Percentiles rank a stretch among this genome's conserved stretches.
These are phyloP conservation scores for Martes martes DNA, from an alignment of 2,113 vertebrate species.

Conservation along the genomic window DNA sequence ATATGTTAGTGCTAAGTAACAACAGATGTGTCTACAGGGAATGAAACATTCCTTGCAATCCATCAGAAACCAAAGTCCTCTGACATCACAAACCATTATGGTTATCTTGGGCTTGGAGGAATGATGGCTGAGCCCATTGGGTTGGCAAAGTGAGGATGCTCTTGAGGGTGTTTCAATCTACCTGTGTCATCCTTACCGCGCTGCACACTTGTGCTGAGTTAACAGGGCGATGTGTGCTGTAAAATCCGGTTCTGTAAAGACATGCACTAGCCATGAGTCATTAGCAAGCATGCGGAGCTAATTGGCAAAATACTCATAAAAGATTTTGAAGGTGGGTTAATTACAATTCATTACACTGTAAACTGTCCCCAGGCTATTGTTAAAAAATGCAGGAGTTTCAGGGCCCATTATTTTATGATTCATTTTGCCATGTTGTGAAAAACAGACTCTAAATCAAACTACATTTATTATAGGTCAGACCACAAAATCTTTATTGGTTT, in stretches of 20 bases:
- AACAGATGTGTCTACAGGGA: slow-evolving; percentile 86
- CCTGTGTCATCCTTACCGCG: slow-evolving; percentile 71
- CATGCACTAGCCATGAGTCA: slow-evolving; percentile 86
- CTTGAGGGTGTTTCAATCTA: slow-evolving; percentile 64
- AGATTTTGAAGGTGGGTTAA: slow-evolving; percentile 90
- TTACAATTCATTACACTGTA: slow-evolving; percentile 89
- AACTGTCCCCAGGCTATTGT: slow-evolving; percentile 89
- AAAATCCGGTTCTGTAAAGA: slow-evolving; percentile 83
- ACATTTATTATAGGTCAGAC: slow-evolving; percentile 88
- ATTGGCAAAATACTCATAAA: slow-evolving; percentile 89
- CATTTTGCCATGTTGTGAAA: slow-evolving; percentile 89
- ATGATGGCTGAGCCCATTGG: slow-evolving; percentile 58
- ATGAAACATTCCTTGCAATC: slow-evolving; percentile 82
- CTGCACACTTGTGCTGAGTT: slow-evolving; percentile 80
- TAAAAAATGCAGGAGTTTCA: slow-evolving; percentile 88
- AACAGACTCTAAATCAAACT: slow-evolving; percentile 90
- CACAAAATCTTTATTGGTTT: slow-evolving; percentile 88
- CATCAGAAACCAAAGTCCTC: slow-evolving; percentile 81
- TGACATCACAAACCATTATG: slow-evolving; percentile 79
- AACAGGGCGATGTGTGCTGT: slow-evolving; percentile 73
- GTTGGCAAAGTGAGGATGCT: slow-evolving; percentile 48
- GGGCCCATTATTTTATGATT: slow-evolving; percentile 90
- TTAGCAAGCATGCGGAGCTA: slow-evolving; percentile 88
- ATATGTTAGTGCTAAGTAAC: slow-evolving; percentile 88
- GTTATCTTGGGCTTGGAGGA: slow-evolving; percentile 71